Base-by-base conservation (phyloP, 2,113 vertebrate species). In the Gnathonemus longibarbis region DNA sequence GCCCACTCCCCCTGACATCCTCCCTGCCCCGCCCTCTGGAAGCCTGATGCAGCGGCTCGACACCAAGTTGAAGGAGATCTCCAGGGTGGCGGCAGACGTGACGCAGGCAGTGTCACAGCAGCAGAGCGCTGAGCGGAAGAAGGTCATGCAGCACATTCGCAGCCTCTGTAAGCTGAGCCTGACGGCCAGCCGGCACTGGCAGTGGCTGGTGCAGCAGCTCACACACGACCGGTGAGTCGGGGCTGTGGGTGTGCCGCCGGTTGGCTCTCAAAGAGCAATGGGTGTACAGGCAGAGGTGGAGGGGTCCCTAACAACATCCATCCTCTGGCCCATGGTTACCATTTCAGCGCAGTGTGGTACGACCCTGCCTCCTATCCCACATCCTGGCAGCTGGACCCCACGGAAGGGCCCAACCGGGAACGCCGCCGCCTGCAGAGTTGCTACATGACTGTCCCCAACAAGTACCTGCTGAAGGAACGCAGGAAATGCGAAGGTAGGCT, bases 311-410 rank as follows among this genome's bases (percentile, higher is more conserved):
- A 45, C 31, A 3, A 48, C 80, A 9, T 83, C 39, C 39, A 17
- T 42, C 39, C 39, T 39, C 39, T 1, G 31, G 35, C n/a, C n/a
- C 62, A 27, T 13, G 62, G 27, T 53, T 39, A 9, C 92, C 90
- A 6, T 94, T 93, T 89, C 93, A 99, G 98, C 49, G 97, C 97
- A 0, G 97, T 99, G 74, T 99, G 98, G 98, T 97, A 98, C 84
- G 97, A 99, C 92, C 98, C 96, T 48, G 94, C 95, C 2, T 98
- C 97, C 88, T 99, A 98, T 90, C 98, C 98, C 62, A 96, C 96
- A 0, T 99, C 98, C 46, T 99, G 98, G 98, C 98, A 99, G 91
- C 93, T 99, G 93, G 98, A 99, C 92, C 97, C 98, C 88, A 99
- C 98, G 0, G 98, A 99, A 91, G 98, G 98, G 0, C 98, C 98